These are phyloP conservation scores for Epinephelus cyanopodus DNA, from an alignment of 2,113 vertebrate genomes.

Conservation along the genomic window DNA sequence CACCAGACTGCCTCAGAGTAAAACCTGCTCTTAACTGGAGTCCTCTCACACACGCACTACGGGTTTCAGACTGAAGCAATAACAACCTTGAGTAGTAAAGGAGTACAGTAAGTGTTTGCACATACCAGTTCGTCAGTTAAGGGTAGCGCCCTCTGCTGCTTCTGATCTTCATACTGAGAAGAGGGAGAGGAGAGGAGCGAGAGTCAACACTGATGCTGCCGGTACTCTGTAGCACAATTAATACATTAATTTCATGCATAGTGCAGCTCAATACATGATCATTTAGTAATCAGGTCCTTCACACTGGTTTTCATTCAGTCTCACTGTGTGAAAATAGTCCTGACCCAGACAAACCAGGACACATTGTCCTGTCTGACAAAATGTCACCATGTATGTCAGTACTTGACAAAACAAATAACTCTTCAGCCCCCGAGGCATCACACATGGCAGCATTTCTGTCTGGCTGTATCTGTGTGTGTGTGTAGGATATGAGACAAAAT, in stretches of 20 bases:
- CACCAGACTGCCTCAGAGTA: neutral
- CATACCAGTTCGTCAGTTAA: constrained; percentile 67
- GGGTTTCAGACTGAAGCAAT: neutral
- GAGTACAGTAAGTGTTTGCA: constrained; percentile 13
- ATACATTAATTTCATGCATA: neutral
- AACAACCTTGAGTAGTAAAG: neutral
- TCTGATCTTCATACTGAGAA: constrained; percentile 56
- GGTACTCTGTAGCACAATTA: neutral
- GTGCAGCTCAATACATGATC: too few species aligned
- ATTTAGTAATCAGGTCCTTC: neutral
- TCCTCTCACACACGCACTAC: neutral
- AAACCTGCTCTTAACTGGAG: constrained; percentile 1
- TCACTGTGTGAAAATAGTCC: neutral
- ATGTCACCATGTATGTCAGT: neutral
- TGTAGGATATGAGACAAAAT: neutral
- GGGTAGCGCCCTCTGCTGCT: constrained; percentile 51
- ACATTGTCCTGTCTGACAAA: neutral
- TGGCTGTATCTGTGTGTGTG: too few species aligned
- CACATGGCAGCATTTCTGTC: too few species aligned
- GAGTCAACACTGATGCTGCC: neutral
- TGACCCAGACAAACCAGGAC: neutral
- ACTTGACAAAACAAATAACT: constrained; percentile 8
- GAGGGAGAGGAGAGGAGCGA: constrained; percentile 32
- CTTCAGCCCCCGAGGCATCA: neutral
- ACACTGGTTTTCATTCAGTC: neutral